Conservation (phyloP, 1,140 invertebrate genomes). For the Muscidifurax raptorellus region DNA sequence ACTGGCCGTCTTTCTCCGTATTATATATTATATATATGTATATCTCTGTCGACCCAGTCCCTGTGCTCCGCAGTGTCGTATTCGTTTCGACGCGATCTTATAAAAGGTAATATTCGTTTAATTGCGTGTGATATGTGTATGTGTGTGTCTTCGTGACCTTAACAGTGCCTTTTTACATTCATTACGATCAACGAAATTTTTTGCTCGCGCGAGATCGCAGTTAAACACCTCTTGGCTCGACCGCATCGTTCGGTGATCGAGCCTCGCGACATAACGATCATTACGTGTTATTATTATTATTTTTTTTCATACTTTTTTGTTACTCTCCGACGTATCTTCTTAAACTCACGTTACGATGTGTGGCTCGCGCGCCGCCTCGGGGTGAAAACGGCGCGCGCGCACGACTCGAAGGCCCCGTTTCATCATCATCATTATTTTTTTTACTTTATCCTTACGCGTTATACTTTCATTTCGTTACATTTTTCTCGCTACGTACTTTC, state of each 20-base stretch:
- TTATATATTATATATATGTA: no score
- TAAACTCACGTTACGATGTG: slow-evolving; percentile 31
- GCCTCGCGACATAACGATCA: slow-evolving; percentile 39
- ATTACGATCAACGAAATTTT: slow-evolving; percentile 48
- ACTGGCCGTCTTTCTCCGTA: neutral
- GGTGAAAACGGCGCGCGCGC: slow-evolving; percentile 25
- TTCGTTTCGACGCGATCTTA: slow-evolving; percentile 38
- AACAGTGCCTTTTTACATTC: slow-evolving; percentile 68
- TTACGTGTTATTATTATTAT: slow-evolving; percentile 32
- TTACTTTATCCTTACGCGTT: slow-evolving; percentile 4
- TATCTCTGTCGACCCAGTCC: no score
- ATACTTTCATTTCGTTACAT: slow-evolving; percentile 30
- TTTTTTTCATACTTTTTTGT: slow-evolving; percentile 20
- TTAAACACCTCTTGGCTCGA: neutral
- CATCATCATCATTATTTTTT: slow-evolving; percentile 26
- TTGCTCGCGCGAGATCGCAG: slow-evolving; percentile 23
- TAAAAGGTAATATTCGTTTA: slow-evolving; percentile 50
- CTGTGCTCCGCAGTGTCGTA: neutral
- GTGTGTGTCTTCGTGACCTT: slow-evolving; percentile 62
- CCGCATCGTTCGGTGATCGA: neutral
- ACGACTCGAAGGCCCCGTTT: slow-evolving; percentile 51
- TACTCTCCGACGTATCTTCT: slow-evolving; percentile 18
- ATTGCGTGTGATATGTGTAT: slow-evolving; percentile 47
- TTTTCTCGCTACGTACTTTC: slow-evolving; percentile 20
- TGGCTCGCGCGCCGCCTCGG: neutral